These are phyloP conservation scores for Onychorhynchus coronatus DNA, from an alignment of 2,113 vertebrate species.

Conservation along the genomic window DNA sequence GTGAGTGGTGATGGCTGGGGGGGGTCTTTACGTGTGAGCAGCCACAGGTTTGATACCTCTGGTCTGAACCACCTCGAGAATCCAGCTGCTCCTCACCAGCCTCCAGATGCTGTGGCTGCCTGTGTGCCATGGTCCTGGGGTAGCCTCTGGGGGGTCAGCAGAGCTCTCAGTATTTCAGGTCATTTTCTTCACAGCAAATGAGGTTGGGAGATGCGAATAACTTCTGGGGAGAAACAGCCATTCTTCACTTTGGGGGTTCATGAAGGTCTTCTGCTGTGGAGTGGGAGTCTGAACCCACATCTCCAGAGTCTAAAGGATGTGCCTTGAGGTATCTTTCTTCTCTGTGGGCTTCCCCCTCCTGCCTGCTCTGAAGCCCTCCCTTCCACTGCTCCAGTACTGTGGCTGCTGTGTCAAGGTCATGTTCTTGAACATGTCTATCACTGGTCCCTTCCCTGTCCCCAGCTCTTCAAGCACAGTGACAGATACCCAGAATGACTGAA, in stretches of 20 bases:
- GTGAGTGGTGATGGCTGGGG: neutral
- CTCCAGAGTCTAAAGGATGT: neutral
- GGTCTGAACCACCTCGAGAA: neutral
- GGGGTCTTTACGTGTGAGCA: neutral
- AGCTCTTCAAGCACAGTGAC: neutral
- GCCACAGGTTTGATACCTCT: neutral
- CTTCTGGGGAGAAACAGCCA: neutral
- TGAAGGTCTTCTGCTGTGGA: neutral
- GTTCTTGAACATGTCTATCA: neutral
- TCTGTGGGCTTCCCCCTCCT: neutral
- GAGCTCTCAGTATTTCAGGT: neutral
- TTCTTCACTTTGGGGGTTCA: neutral
- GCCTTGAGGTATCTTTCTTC: neutral
- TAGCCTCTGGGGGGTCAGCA: neutral
- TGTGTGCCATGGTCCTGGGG: rapidly evolving
- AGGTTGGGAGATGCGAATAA: neutral
- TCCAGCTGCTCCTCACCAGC: neutral
- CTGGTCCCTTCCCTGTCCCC: neutral
- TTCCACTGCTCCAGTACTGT: neutral
- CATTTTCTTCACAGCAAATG: neutral
- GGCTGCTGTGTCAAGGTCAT: neutral
- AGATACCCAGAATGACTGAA: rapidly evolving
- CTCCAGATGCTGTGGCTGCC: neutral
- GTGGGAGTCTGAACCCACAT: neutral
- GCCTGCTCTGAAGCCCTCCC: neutral